Percentiles rank a stretch among this genome's conserved stretches.
phyloP scores from a whole-genome alignment of 2,113 vertebrate species.

The Anser cygnoides region DNA sequence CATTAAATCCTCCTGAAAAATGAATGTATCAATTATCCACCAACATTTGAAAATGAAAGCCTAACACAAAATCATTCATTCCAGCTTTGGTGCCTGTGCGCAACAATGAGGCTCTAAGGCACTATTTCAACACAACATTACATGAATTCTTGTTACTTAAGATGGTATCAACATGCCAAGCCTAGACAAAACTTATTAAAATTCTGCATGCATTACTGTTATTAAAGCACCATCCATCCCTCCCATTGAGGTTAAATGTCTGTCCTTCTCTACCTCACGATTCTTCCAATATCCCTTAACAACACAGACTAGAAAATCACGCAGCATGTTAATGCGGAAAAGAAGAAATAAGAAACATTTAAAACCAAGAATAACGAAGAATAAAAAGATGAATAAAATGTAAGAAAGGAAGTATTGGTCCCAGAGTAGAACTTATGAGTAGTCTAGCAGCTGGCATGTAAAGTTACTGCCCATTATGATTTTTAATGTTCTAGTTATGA shows the following conservation, averaged over 20 bases:
- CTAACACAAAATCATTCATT: not conserved
- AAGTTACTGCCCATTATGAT: not conserved
- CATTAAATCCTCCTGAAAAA: not conserved
- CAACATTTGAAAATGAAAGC: not conserved
- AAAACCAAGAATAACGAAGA: not conserved
- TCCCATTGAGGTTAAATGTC: not conserved
- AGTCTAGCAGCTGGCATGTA: conserved; percentile 34
- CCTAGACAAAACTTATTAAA: not conserved
- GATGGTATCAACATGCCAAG: not conserved
- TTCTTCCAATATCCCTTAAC: not conserved
- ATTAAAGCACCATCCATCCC: not conserved
- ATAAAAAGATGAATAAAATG: not conserved
- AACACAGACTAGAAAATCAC: not conserved
- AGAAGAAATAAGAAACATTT: not conserved
- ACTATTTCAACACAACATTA: not conserved
- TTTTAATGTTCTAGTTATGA: not conserved
- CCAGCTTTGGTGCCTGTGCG: not conserved
- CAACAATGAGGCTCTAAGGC: not conserved
- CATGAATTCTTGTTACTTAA: not conserved
- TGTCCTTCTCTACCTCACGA: not conserved
- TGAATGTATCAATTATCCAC: conserved; percentile 3
- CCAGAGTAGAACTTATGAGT: conserved; percentile 13
- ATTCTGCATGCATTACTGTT: not conserved
- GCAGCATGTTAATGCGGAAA: not conserved
- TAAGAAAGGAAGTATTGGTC: not conserved